phyloP scores from a whole-genome alignment of 2,888 invertebrate genomes.

The Hyposoter dolosus region DNA sequence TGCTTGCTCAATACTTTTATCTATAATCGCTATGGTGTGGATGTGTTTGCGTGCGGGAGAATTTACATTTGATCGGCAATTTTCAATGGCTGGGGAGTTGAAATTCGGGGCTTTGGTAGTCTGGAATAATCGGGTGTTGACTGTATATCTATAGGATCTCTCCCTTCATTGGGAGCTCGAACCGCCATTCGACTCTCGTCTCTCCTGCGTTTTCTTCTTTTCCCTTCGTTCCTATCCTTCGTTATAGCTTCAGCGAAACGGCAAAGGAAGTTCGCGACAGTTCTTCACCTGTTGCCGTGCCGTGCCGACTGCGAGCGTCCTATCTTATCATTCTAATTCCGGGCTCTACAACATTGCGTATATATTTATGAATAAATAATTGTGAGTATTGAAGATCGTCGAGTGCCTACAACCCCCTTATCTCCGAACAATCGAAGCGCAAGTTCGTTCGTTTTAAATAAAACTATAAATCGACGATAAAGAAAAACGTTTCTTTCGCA shows the following conservation, averaged over 20 bases:
- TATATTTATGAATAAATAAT: background rate
- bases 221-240: conserved; percentile 53
- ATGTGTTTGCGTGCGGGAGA: too few species aligned
- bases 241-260: conserved; percentile 44
- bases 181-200: conserved; percentile 59
- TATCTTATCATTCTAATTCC: conserved; percentile 47
- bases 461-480: background rate
- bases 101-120: background rate
- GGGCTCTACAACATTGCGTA: background rate
- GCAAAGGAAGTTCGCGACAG: conserved; percentile 64
- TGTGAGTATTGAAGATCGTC: conserved; percentile 9
- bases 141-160: conserved; percentile 60
- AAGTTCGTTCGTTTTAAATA: background rate
- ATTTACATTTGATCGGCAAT: too few species aligned
- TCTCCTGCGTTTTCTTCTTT: conserved; percentile 66
- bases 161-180: conserved; percentile 65
- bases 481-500: background rate
- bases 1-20: too few species aligned
- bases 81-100: background rate
- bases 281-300: conserved; percentile 72
- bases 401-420: too few species aligned
- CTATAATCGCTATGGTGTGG: too few species aligned
- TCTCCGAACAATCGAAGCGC: background rate
- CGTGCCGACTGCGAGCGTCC: conserved; percentile 67
- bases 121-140: conserved; percentile 28